Evolutionary conservation across 2,113 vertebrate species (phyloP), one percentile per base, ranked within the genome.

Genomic region (Hippocampus abdominalis): DNA sequence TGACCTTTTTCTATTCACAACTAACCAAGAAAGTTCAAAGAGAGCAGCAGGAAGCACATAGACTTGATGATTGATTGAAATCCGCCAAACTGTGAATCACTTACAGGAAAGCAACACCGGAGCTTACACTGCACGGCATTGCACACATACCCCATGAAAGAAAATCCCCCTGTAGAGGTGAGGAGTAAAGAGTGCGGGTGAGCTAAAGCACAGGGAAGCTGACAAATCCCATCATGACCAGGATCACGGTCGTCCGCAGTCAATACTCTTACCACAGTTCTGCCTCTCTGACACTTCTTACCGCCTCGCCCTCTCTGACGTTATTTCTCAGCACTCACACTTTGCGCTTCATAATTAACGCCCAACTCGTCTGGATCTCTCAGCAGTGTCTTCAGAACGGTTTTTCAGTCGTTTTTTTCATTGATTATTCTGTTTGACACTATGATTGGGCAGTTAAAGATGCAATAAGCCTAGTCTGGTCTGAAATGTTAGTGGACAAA

Each of bases 51-150:
- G 77, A 78, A 76, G 83, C 36, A 2, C 64, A 20, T 59, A 76
- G 64, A 78, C 73, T 81, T 88, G 88, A 13, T 86, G 86, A 90
- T 82, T 88, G 90, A 92, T 89, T 83, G 86, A 86, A 87, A 89
- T 88, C 85, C 82, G 66, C 75, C 82, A 81, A 85, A 75, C 78
- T 82, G 78, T 76, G 76, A 84, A 90, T 89, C 82, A 29, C 86
- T 92, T 89, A 84, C 89, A 79, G 91, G 86, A 90, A 91, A 81
- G 74, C 49, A 81, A 91, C 80, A 89, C 89, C 87, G 66, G 63
- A 81, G 84, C 85, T 82, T 84, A 88, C 89, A 77, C 80, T 75
- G 78, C 66, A 66, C 72, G 16, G 73, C 65, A 46, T 74, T 81
- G 80, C 70, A 74, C 32, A 76, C 69, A 82, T 73, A 84, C 73